phyloP scores from a whole-genome alignment of 2,113 vertebrate genomes.

The Aphyosemion australe region DNA sequence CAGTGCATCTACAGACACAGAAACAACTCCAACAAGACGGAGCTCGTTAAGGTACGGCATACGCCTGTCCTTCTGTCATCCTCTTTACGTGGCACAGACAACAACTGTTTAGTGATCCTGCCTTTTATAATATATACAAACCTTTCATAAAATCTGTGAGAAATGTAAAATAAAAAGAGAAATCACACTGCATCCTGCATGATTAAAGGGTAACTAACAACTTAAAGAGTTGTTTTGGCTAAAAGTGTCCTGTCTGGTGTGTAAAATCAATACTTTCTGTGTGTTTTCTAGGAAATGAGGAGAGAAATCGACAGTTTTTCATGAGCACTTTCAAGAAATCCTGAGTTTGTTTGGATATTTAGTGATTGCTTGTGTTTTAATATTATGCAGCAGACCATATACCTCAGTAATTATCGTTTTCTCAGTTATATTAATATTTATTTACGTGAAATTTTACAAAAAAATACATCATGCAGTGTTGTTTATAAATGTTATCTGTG shows the following conservation, averaged over 20 bases:
- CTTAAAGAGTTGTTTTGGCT: background rate
- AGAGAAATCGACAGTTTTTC: slow-evolving; percentile 39
- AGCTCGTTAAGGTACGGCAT: slow-evolving; percentile 39
- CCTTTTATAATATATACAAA: background rate
- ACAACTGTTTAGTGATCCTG: background rate
- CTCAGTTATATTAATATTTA: slow-evolving; percentile 1
- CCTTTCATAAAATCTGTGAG: too few relatives aligned
- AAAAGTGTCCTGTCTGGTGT: background rate
- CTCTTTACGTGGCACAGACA: too few relatives aligned
- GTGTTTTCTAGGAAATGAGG: slow-evolving; percentile 47
- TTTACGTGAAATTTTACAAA: background rate
- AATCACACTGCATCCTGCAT: too few relatives aligned
- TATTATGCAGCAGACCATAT: background rate
- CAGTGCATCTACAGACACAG: slow-evolving; percentile 58
- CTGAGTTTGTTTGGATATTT: slow-evolving; percentile 4
- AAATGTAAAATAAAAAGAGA: too few relatives aligned
- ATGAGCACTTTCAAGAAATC: slow-evolving; percentile 30
- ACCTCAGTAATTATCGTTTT: slow-evolving; percentile 16
- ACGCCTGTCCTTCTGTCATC: too few relatives aligned
- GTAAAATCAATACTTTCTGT: background rate
- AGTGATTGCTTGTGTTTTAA: background rate
- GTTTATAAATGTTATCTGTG: too few relatives aligned
- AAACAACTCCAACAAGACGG: slow-evolving; percentile 27
- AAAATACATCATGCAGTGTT: background rate
- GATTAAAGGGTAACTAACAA: background rate